Evolutionary conservation across 2,113 vertebrate species (phyloP), one percentile per base, ranked within the genome.

Genomic region (Nothocercus nigrocapillus): DNA sequence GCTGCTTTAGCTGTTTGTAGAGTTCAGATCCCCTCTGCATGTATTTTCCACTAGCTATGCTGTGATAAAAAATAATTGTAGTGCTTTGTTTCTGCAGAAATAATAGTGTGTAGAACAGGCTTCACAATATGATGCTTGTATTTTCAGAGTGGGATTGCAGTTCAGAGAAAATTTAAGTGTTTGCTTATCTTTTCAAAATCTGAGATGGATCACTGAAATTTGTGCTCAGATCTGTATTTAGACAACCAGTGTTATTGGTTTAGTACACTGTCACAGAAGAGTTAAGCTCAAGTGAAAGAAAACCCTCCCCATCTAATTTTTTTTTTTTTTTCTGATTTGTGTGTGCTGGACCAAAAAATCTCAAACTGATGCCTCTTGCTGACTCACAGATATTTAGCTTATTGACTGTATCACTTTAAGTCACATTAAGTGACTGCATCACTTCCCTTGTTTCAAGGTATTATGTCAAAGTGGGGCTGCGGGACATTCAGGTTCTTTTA

Each of bases 391-490:
- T 38, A 7, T 82, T 93, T 87, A 79, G 82, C n/a, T 59, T 53
- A 70, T 4, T n/a, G 45, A 70, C 42, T 34, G 36, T 8, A 36
- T 36, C 36, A 36, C 36, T 36, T 36, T 36, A 36, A 36, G 36
- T 36, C 36, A 36, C 36, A 36, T 36, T 36, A 36, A 36, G 36
- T 36, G 36, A 36, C 36, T 22, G 63, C 79, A 76, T n/a, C 24
- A 81, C 38, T 86, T 86, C 47, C 40, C 77, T 64, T 90, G 63
- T 93, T 94, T 78, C 47, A 72, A 77, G 63, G 42, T 72, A 86
- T 93, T 93, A 92, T 93, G 90, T 95, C 76, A 93, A 82, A 81
- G 28, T 22, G 67, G 53, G 76, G 4, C 77, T 78, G 61, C 27
- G 56, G 47, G 80, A 19, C 34, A 78, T 63, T 81, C 0, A 0